Conservation (phyloP, 2,888 invertebrate species). For the Himalopsyche anomala region DNA sequence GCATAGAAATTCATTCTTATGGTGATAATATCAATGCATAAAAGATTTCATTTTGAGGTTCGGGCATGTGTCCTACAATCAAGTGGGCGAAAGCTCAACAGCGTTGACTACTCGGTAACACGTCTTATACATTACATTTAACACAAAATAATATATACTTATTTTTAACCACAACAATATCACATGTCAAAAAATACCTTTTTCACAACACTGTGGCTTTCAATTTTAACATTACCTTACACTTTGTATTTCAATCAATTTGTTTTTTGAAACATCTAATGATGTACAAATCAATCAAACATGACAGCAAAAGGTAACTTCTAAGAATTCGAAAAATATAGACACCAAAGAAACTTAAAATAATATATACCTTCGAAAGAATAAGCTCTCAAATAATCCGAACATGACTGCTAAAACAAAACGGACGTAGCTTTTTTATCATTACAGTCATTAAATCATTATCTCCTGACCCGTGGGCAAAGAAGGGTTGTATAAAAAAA, state of each 20-base stretch:
- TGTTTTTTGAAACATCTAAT: background rate
- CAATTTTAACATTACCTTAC: too few relatives aligned
- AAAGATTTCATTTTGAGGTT: too few relatives aligned
- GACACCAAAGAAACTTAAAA: background rate
- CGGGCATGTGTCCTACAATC: too few relatives aligned
- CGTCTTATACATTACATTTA: too few relatives aligned
- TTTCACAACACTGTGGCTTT: too few relatives aligned
- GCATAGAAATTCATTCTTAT: too few relatives aligned
- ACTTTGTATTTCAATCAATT: background rate
- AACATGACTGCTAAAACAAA: conserved; percentile 23
- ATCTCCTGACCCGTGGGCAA: conserved; percentile 34
- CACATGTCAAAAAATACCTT: too few relatives aligned
- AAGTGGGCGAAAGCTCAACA: too few relatives aligned
- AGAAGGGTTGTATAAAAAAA: conserved; percentile 12
- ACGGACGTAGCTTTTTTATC: conserved; percentile 19
- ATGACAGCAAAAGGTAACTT: background rate
- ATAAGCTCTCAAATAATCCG: background rate
- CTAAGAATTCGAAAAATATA: background rate
- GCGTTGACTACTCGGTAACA: too few relatives aligned
- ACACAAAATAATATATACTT: too few relatives aligned
- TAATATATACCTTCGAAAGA: background rate
- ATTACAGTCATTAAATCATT: conserved; percentile 19
- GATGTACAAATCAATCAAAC: background rate
- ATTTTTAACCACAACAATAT: too few relatives aligned
- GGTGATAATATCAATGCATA: too few relatives aligned